Conservation (phyloP, 2,113 vertebrate genomes). For the Tragelaphus strepsiceros region DNA sequence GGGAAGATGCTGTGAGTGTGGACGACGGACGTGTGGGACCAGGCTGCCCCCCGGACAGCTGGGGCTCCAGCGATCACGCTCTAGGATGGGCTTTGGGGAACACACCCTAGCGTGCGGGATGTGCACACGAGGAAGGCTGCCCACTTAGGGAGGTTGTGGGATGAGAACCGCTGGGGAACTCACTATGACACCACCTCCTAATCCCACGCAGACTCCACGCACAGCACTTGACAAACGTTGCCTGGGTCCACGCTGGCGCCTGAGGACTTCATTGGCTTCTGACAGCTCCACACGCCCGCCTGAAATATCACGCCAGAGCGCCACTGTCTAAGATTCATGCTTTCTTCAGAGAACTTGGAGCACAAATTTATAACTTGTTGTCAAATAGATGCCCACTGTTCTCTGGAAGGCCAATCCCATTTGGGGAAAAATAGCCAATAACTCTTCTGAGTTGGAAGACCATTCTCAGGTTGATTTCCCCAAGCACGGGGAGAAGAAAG, state of each 20-base stretch:
- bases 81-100: fast-evolving
- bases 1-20: neutral
- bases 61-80: fast-evolving
- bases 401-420: constrained; percentile 24
- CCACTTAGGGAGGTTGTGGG: neutral
- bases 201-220: fast-evolving
- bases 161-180: neutral
- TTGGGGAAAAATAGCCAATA: constrained; percentile 41
- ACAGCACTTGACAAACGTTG: neutral
- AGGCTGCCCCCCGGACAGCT: neutral
- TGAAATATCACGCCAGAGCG: neutral
- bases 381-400: neutral
- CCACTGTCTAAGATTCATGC: neutral
- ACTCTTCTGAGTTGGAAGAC: neutral
- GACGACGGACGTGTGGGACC: fast-evolving
- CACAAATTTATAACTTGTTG: neutral
- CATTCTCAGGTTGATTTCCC: constrained; percentile 44
- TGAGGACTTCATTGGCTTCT: neutral
- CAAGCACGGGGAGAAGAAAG: constrained; percentile 24
- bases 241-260: neutral
- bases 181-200: neutral
- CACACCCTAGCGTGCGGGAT: neutral
- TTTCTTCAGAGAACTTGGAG: constrained; percentile 19
- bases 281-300: neutral
- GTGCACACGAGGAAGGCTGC: neutral